A percentile compares a stretch with the other conserved stretches of the same genome.
Conservation (phyloP, 2,797 vertebrate species). For the Luscinia luscinia region DNA sequence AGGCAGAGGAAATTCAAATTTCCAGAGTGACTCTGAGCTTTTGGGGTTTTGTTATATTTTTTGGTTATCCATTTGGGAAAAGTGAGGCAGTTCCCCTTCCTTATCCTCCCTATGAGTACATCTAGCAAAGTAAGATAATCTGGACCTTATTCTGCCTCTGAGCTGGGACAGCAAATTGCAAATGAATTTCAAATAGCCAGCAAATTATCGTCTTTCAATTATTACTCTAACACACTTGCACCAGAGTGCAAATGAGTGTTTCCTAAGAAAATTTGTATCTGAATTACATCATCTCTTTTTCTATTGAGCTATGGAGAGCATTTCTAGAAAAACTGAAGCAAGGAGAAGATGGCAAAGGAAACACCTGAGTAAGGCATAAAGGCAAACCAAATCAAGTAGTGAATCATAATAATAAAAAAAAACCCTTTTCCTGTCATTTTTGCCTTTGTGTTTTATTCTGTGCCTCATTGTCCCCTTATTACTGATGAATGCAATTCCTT, state of each 20-base stretch:
- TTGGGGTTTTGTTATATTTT: background rate
- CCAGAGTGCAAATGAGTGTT: background rate
- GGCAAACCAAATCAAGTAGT: background rate
- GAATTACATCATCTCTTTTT: background rate
- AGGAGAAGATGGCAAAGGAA: background rate
- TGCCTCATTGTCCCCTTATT: background rate
- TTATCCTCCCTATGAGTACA: accelerated
- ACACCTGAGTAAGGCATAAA: background rate
- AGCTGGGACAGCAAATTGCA: background rate
- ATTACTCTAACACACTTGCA: background rate
- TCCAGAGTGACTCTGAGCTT: background rate
- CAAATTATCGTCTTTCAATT: background rate
- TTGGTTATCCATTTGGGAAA: background rate
- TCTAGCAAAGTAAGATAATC: background rate
- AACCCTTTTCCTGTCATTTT: background rate
- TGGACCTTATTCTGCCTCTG: background rate
- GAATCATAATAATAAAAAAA: background rate
- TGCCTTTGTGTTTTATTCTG: background rate
- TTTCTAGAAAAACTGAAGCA: background rate
- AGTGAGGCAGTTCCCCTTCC: background rate
- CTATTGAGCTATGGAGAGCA: background rate
- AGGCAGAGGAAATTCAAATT: background rate
- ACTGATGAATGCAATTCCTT: background rate
- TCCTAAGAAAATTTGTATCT: background rate
- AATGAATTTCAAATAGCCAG: background rate